These are phyloP conservation scores for Heliopora coerulea DNA, from an alignment of 92 coral and sea anemone genomes.

Conservation along the genomic window DNA sequence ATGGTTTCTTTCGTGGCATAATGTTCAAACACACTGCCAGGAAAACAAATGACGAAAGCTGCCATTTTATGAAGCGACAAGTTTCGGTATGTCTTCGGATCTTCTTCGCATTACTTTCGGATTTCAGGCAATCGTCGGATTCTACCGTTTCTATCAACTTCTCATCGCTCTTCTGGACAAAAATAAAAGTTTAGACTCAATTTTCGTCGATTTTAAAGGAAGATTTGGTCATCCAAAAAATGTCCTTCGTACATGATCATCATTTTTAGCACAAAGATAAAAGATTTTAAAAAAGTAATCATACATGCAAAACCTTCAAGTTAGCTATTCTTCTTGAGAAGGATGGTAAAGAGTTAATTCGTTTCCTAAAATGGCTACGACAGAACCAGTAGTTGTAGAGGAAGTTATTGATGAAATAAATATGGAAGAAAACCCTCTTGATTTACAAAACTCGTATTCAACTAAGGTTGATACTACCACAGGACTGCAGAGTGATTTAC, in stretches of 20 bases:
- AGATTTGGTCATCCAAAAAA: too few relatives aligned
- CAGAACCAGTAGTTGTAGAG: not conserved
- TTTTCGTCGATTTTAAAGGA: too few relatives aligned
- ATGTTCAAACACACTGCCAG: not conserved
- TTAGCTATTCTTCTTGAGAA: constrained; percentile 12
- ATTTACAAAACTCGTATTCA: constrained; percentile 7
- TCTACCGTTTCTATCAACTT: not conserved
- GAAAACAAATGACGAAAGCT: not conserved
- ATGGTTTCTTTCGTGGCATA: constrained; percentile 95
- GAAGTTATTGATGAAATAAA: constrained; percentile 12
- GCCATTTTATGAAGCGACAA: not conserved
- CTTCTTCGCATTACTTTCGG: too few relatives aligned
- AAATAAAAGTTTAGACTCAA: too few relatives aligned
- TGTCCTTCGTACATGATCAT: too few relatives aligned
- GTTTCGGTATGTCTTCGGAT: too few relatives aligned
- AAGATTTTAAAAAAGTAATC: too few relatives aligned
- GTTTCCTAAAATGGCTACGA: not conserved
- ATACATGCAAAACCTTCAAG: too few relatives aligned
- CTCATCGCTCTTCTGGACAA: too few relatives aligned
- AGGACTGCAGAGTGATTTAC: constrained; percentile 1
- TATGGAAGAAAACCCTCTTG: not conserved
- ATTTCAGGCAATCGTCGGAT: too few relatives aligned
- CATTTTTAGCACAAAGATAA: too few relatives aligned
- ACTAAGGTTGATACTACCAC: not conserved
- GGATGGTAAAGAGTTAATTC: not conserved